Conservation (phyloP, 2,113 vertebrate species). For the Carlito syrichta region DNA sequence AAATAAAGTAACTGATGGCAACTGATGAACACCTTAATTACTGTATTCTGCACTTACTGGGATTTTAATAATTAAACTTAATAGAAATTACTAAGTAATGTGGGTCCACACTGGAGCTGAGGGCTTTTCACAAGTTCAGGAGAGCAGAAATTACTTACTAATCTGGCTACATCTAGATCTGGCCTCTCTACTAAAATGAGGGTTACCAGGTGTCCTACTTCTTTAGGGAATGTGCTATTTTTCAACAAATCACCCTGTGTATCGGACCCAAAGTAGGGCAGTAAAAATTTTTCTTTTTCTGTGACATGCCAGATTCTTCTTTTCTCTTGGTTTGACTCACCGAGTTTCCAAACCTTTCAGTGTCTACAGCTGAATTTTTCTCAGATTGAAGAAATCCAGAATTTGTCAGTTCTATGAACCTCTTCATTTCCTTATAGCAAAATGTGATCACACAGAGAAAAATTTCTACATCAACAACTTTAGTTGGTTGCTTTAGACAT, state of each 20-base stretch:
- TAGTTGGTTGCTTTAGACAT: background rate
- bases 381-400: background rate
- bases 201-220: conserved; percentile 75
- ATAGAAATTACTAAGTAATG: background rate
- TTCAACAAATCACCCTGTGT: conserved; percentile 57
- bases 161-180: background rate
- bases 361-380: background rate
- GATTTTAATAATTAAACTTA: background rate
- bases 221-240: conserved; percentile 75
- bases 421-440: background rate
- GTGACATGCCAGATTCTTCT: conserved; percentile 37
- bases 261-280: conserved; percentile 69
- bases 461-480: background rate
- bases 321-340: background rate
- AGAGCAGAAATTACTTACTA: conserved; percentile 12
- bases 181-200: conserved; percentile 59
- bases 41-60: background rate
- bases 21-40: background rate
- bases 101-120: background rate
- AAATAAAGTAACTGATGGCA: conserved; percentile 19
- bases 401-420: background rate
- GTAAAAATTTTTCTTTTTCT: conserved; percentile 49
- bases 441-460: background rate
- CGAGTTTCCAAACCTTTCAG: background rate
- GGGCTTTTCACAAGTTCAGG: background rate